Base-by-base conservation (phyloP, 1,140 invertebrate species). In the Zaprionus ornatus region DNA sequence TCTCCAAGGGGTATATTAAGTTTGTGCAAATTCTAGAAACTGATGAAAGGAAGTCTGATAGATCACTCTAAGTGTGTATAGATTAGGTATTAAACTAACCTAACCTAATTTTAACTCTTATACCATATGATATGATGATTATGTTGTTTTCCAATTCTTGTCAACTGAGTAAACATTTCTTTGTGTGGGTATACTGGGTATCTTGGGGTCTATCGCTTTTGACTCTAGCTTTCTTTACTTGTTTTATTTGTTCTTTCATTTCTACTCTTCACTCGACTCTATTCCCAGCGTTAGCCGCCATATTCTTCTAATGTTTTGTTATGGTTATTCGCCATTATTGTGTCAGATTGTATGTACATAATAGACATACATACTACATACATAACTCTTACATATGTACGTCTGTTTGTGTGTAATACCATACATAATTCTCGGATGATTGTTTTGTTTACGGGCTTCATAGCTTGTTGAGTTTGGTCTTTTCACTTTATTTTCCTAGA, bases 301-400 rank as follows among this genome's bases (percentile, higher is more conserved):
- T 69, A 65, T 72, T 65, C 48, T 21, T 62, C 57, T 35, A 32
- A 29, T 54, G 23, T 61, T 72, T 27, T 75, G 68, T 75, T 75
- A 71, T 64, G 61, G 21, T 71, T 57, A 57, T 45, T 45, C 40
- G 67, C 37, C 62, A 71, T 70, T 65, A 65, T 76, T 65, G 60
- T 42, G 55, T 40, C 35, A 35, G 40, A 42, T 69, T 37, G 4
- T 67, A 56, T 63, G 35, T 67, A 27, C 50, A 25, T 61, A 54
- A 56, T 55, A 29, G 60, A 27, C 37, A 25, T 61, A 54, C 13
- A 21, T 42, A 32, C 48, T 2, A 17, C n/a, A 19, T 45, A 45
- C 3, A 45, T 40, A 40, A 40, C 37, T n/a, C 1, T n/a, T 7
- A 15, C n/a, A 40, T 45, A 45, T 45, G n/a, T 45, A 45, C 7